Conservation (phyloP, 2,797 vertebrate species). For the Sebastolobus altivelis region DNA sequence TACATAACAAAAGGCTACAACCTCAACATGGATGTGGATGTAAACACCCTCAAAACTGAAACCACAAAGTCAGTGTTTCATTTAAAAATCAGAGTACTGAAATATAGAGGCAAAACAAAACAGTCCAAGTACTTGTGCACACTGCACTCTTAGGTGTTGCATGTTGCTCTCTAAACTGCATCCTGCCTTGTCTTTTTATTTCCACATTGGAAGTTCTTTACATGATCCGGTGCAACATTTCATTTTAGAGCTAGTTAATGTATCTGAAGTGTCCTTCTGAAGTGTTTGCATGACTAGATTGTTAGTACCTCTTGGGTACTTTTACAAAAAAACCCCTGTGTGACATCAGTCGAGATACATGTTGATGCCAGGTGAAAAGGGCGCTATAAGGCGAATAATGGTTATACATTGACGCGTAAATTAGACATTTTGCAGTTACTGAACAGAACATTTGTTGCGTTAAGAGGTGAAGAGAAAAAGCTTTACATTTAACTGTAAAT, state of each 20-base stretch:
- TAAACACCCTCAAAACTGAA: background rate
- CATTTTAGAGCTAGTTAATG: constrained; percentile 24
- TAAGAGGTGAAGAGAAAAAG: background rate
- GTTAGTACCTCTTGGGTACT: background rate
- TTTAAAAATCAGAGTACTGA: background rate
- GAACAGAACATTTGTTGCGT: constrained; percentile 27
- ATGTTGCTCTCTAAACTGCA: constrained; percentile 11
- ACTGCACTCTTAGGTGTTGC: background rate
- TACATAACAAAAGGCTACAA: background rate
- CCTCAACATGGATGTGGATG: background rate
- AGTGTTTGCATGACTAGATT: constrained; percentile 9
- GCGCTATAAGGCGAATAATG: constrained; percentile 4
- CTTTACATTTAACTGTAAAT: constrained; percentile 32
- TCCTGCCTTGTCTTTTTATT: constrained; percentile 10
- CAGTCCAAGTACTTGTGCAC: background rate
- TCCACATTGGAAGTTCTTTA: background rate
- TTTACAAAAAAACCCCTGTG: background rate
- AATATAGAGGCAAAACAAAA: background rate
- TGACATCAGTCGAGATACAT: background rate
- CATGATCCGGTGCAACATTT: constrained; percentile 10
- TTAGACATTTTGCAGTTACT: constrained; percentile 49
- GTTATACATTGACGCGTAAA: constrained; percentile 34
- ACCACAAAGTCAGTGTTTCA: background rate
- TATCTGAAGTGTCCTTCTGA: constrained; percentile 21
- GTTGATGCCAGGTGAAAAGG: constrained; percentile 49